phyloP scores from a whole-genome alignment of 2,888 invertebrate species.

The Athetis lepigone region DNA sequence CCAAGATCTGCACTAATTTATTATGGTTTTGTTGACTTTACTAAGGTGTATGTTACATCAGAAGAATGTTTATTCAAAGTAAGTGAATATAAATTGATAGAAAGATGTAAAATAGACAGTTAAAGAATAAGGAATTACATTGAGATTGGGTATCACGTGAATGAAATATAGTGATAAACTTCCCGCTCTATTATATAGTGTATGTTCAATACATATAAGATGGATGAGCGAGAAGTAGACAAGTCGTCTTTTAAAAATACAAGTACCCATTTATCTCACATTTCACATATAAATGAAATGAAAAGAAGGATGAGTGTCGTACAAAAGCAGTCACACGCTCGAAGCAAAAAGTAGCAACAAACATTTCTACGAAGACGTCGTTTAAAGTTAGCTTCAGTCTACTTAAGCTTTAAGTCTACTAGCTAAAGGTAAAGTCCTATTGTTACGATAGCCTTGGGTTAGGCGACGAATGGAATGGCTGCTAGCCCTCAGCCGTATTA shows the following conservation, averaged over 20 bases:
- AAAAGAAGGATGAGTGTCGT: conserved; percentile 11
- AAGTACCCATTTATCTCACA: background rate
- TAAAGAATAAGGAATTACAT: background rate
- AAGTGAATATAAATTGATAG: conserved; percentile 12
- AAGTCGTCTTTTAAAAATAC: background rate
- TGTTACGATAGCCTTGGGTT: conserved; percentile 72
- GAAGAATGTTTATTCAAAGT: conserved; percentile 10
- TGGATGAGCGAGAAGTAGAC: no score
- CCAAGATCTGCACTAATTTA: conserved; percentile 76
- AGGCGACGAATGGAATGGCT: conserved; percentile 78
- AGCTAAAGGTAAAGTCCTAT: conserved; percentile 68
- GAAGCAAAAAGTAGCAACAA: conserved; percentile 35
- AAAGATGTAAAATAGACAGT: conserved; percentile 5
- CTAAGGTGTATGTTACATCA: conserved; percentile 37
- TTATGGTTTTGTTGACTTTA: conserved; percentile 62
- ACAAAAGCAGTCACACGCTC: conserved; percentile 33
- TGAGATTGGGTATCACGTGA: background rate
- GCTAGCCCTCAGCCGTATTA: conserved; percentile 81
- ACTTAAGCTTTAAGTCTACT: conserved; percentile 43
- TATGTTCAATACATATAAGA: no score
- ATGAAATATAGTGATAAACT: no score
- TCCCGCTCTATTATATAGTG: no score
- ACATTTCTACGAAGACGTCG: conserved; percentile 51
- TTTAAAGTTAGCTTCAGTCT: conserved; percentile 44
- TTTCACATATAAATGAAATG: background rate